These are phyloP conservation scores for Myocastor coypus DNA, from an alignment of 2,113 vertebrate genomes.

Conservation along the genomic window DNA sequence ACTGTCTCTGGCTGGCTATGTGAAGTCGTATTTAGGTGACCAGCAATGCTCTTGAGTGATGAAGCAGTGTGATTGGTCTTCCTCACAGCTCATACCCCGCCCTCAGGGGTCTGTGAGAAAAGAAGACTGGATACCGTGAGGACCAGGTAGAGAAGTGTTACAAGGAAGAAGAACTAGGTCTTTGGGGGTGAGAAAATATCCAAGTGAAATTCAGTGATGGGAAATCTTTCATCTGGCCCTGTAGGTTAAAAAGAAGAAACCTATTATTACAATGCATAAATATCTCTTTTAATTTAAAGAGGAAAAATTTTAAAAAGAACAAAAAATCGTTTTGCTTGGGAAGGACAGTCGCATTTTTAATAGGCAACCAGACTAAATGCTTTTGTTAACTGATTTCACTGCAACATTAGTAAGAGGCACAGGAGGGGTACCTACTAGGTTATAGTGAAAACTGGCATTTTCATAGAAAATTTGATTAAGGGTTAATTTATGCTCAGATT, in stretches of 20 bases:
- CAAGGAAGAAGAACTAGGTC: background rate
- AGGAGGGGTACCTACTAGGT: background rate
- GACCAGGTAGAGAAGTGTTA: background rate
- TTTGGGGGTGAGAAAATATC: background rate
- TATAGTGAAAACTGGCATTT: background rate
- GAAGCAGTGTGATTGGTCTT: background rate
- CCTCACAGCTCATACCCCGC: background rate
- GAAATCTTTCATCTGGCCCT: background rate
- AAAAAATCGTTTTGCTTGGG: background rate
- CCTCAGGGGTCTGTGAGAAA: background rate
- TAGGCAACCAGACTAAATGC: background rate
- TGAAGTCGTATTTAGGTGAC: background rate
- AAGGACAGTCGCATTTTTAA: background rate
- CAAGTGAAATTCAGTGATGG: background rate
- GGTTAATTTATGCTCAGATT: background rate
- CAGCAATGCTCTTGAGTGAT: background rate
- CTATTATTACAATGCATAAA: background rate
- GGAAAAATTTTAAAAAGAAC: background rate
- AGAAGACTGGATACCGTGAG: background rate
- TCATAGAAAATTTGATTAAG: background rate
- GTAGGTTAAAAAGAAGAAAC: background rate
- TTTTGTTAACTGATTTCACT: background rate
- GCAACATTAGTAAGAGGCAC: background rate
- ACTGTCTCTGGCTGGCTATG: background rate
- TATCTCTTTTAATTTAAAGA: background rate